Conservation (phyloP, 2,888 invertebrate genomes). For the Xestia rhomboidea region DNA sequence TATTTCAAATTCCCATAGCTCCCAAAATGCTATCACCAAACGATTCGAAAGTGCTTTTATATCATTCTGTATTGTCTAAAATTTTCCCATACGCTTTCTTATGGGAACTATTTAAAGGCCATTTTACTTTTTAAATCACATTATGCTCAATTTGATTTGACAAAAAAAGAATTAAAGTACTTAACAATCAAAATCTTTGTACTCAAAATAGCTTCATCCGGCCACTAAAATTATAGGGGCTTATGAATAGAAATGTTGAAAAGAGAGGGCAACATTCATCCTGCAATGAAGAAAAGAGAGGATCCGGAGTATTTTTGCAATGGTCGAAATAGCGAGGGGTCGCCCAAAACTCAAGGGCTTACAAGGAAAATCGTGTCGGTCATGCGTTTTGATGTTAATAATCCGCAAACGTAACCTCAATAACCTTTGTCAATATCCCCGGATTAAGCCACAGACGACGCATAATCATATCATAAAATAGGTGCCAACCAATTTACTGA, state of each 20-base stretch:
- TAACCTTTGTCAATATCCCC: constrained; percentile 20
- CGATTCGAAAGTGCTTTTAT: neutral
- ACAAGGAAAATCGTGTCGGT: neutral
- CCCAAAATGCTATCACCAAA: neutral
- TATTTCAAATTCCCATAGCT: neutral
- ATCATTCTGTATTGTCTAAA: neutral
- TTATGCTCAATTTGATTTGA: constrained; percentile 47
- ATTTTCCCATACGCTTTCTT: neutral
- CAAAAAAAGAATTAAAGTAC: constrained; percentile 56
- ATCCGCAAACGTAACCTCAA: constrained; percentile 21
- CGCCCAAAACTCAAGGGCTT: constrained; percentile 2
- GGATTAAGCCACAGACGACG: constrained; percentile 25
- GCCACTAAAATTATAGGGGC: constrained; percentile 61
- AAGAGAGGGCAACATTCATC: constrained; percentile 36
- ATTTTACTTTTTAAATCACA: constrained; percentile 35
- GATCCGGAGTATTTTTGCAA: constrained; percentile 23
- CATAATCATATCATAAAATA: constrained; percentile 47
- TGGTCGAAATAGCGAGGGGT: constrained; percentile 10
- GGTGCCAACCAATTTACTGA: constrained; percentile 61
- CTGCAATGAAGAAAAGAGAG: constrained; percentile 15
- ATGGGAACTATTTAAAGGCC: constrained; percentile 12
- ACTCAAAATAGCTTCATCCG: constrained; percentile 64
- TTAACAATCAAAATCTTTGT: constrained; percentile 52
- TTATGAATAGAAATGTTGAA: constrained; percentile 46
- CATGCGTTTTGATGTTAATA: constrained; percentile 2